Conservation (phyloP, 1,140 invertebrate genomes). For the Hyphantria cunea region DNA sequence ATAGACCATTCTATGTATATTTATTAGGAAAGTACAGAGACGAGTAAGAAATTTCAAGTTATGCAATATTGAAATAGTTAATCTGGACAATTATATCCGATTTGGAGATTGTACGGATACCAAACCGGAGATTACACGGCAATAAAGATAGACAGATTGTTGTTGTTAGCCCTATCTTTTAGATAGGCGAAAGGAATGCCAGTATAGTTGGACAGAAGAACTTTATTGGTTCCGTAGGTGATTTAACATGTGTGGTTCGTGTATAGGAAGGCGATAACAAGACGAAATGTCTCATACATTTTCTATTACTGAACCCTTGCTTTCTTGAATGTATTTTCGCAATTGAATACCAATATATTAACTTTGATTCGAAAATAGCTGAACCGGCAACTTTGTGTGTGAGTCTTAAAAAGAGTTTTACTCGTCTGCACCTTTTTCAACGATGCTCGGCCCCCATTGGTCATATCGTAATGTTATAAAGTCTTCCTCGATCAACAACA, state of each 20-base stretch:
- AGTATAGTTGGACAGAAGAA: slow-evolving; percentile 7
- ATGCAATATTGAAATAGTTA: slow-evolving; percentile 6
- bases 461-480: too few relatives aligned
- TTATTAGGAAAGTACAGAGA: neutral
- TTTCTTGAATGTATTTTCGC: too few relatives aligned
- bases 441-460: too few relatives aligned
- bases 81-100: slow-evolving; percentile 15
- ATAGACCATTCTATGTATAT: neutral
- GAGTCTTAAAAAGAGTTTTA: too few relatives aligned
- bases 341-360: too few relatives aligned
- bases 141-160: slow-evolving; percentile 17
- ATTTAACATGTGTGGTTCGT: slow-evolving; percentile 1
- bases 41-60: neutral
- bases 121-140: slow-evolving; percentile 20
- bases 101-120: neutral
- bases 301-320: too few relatives aligned
- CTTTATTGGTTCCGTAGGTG: slow-evolving; percentile 22
- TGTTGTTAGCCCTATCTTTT: slow-evolving; percentile 12
- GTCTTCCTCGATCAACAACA: too few relatives aligned
- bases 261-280: neutral
- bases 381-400: too few relatives aligned
- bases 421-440: too few relatives aligned
- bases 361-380: too few relatives aligned
- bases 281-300: too few relatives aligned
- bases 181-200: slow-evolving; percentile 21